Evolutionary conservation across 1,140 invertebrate species (phyloP), one percentile per base, ranked within the genome.

Genomic region (Meloidogyne chitwoodi): DNA sequence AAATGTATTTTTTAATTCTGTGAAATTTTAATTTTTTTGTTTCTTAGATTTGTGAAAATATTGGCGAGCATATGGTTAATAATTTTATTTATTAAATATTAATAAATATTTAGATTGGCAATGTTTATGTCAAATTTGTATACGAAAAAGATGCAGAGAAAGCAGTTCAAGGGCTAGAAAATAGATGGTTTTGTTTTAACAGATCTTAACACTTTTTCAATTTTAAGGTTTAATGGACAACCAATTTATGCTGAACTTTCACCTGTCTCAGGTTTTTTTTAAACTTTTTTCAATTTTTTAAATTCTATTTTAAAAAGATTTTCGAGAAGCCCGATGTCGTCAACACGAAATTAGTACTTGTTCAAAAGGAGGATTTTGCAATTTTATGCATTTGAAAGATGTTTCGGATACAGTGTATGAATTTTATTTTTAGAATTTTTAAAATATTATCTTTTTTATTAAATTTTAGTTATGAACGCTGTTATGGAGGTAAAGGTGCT

Each of bases 261-360:
- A 14, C 96, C 96, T 0, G 96, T 99, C 0, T 98, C 96, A 74
- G 48, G 19, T 56, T 44, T 44, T 19, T 44, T 44, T 44, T 44
- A 34, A 34, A 4, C 16, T 44, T 19, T 8, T 8, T 44, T 44
- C 1, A 16, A 44, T 44, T 44, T 2, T 44, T 44, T 44, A 41
- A 44, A 16, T 19, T 44, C 16, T 16, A 12, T 8, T 19, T 6
- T 44, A 38, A 8, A 0, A 16, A 44, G 96, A 99, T 89, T 99
- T 99, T 87, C 91, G 96, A 84, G 96, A 99, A 90, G 95, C 96
- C n/a, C 98, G 96, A 88, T 99, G 96, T 88, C 91, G 96, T 67
- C 96, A 99, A 88, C 98, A 99, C 89, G 96, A 98, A 90, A 96
- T 98, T 93, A 95, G 95, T 6, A 95, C 98, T 89, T 98, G 96